Conservation (phyloP, 1,140 invertebrate species). For the Drosophila saltans region DNA sequence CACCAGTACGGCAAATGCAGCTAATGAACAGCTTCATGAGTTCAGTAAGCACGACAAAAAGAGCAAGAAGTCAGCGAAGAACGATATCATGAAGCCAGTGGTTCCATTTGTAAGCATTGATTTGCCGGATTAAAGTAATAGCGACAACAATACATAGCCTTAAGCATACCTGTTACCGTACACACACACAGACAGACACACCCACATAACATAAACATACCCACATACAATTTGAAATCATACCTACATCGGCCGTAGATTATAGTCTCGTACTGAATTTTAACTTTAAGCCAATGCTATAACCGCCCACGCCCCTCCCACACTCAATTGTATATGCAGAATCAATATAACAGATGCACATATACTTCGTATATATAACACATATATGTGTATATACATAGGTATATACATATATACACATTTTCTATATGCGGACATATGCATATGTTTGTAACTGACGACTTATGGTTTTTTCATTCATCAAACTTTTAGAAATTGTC, state of each 20-base stretch:
- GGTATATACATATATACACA: not conserved
- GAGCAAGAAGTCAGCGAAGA: conserved; percentile 87
- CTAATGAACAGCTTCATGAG: conserved; percentile 83
- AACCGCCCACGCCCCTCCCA: conserved; percentile 18
- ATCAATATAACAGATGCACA: conserved; percentile 45
- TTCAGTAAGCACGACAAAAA: conserved; percentile 85
- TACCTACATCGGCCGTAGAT: conserved; percentile 62
- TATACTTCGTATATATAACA: conserved; percentile 20
- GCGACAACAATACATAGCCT: conserved; percentile 30
- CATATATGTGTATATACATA: not conserved
- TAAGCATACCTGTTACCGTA: conserved; percentile 42
- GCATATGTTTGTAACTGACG: not conserved
- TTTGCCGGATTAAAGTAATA: conserved; percentile 90
- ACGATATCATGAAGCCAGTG: conserved; percentile 91
- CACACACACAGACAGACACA: conserved; percentile 18
- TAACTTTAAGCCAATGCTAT: conserved; percentile 62
- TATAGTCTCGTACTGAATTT: conserved; percentile 69
- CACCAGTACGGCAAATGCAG: conserved; percentile 70
- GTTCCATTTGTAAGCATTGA: conserved; percentile 94
- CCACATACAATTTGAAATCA: conserved; percentile 16
- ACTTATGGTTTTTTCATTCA: conserved; percentile 2
- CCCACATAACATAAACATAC: conserved; percentile 17
- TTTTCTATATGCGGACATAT: conserved; percentile 5
- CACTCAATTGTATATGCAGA: conserved; percentile 26
- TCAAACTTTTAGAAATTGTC: not conserved